These are phyloP conservation scores for Pteruthius melanotis DNA, from an alignment of 2,113 vertebrate genomes.

Conservation along the genomic window DNA sequence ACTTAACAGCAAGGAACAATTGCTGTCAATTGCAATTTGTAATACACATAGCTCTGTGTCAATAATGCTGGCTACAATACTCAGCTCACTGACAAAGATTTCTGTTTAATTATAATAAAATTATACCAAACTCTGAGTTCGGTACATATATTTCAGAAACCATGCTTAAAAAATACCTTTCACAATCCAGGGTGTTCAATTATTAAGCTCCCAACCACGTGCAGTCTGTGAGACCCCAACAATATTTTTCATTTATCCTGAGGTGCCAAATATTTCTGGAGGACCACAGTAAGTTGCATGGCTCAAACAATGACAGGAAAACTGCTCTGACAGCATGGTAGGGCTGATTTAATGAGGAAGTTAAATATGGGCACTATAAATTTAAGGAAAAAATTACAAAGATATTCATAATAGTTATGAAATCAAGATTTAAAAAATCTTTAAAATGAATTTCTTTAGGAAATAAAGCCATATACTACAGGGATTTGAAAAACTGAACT, in stretches of 20 bases:
- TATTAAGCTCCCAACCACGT: fast-evolving
- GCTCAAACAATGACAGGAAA: neutral
- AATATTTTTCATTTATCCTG: neutral
- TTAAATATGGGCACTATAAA: neutral
- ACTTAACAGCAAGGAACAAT: neutral
- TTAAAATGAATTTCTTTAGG: neutral
- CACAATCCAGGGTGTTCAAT: neutral
- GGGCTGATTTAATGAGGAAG: neutral
- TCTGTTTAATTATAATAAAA: neutral
- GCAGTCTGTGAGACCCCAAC: neutral
- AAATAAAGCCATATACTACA: neutral
- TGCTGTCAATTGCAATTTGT: neutral
- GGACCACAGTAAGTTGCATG: neutral
- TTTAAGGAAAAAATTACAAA: neutral
- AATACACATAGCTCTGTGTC: neutral
- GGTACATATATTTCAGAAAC: neutral
- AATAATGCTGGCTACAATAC: neutral
- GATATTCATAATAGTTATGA: neutral
- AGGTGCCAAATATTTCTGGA: neutral
- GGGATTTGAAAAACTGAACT: neutral
- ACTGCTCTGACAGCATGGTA: neutral
- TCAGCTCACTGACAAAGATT: neutral
- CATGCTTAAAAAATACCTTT: neutral
- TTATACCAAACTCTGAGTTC: fast-evolving
- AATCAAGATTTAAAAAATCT: neutral